Base-by-base conservation (phyloP, 2,888 invertebrate species). In the Tipula lateralis region DNA sequence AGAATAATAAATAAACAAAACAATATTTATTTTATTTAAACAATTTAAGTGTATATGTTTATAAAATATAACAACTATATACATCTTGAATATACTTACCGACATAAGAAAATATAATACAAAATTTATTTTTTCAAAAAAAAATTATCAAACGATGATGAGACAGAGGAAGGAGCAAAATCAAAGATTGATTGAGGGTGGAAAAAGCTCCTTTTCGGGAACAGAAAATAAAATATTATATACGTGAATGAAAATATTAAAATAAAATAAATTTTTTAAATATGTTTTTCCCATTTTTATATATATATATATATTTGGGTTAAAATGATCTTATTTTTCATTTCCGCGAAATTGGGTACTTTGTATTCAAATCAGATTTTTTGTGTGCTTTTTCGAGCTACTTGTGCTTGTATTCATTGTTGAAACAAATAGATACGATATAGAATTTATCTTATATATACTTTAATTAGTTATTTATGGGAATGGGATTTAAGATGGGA, bases 261-360 rank as follows among this genome's bases (percentile, higher is more conserved):
- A 82, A 82, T 16, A 82, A 82, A 82, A 29, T 80, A 80, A 80
- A 2, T n/a, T n/a, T 19, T 50, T 50, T 24, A 50, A 50, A 50
- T 50, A 50, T 50, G 50, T 50, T 50, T 44, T 44, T 66, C 24
- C 66, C 44, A 44, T n/a, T 44, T 44, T 44, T n/a, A n/a, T n/a
- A 3, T 44, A 16, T 44, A 3, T 44, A 16, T 44, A 7, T 7
- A 66, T 66, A 66, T 24, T 66, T 66, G 24, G 66, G 66, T 66
- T 66, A 24, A 66, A 66, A 24, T 9, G 9, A 66, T 66, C 24
- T 66, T 24, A 66, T 66, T 66, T 66, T 66, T 24, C 24, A 66
- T 66, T 66, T 66, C 66, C 66, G 66, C 66, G 66, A 66, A 66
- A 66, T 66, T 66, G 66, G 66, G 66, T 66, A 66, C 19, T 66